Evolutionary conservation across 2,113 vertebrate species (phyloP), one percentile per base, ranked within the genome.

Genomic region (Periophthalmus modestus): DNA sequence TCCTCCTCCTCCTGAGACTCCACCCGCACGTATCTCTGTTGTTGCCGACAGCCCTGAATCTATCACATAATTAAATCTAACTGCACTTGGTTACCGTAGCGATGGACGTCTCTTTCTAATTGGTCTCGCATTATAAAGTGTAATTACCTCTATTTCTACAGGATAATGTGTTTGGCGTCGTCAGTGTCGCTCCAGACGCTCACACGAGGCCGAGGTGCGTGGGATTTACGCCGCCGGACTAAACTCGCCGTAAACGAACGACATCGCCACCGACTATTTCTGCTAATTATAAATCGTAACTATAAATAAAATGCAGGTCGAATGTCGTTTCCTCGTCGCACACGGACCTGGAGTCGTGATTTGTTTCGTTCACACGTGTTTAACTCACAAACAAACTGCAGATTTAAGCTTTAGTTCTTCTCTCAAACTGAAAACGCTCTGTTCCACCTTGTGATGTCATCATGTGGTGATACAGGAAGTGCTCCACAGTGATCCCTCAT

Each of bases 21-120:
- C 7, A 1, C 34, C 14, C 57, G 11, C 10, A 39, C 34, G 11
- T 36, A 65, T 43, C 11, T 5, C 43, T 4, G n/a, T 65, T 43
- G 10, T 18, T 39, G 34, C 62, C n/a, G 15, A 18, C 18, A 65
- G 62, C 62, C 62, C 10, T 12, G 7, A 4, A 19, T 73, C 74
- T 65, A 78, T 85, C 76, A 69, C 85, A 70, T 86, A 80, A 89
- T 89, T 87, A 83, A 83, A 88, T 81, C 68, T 80, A 88, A 88
- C 82, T 83, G 82, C 82, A 77, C 54, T 76, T 72, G 16, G 28
- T 50, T 79, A 73, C 72, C 24, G 75, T 72, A 23, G 65, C 61
- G 78, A 74, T 71, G 72, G 86, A 84, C 82, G 80, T 69, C 23
- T 73, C 57, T 63, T 57, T 12, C 72, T 90, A 87, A 89, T 92